Evolutionary conservation across 2,888 invertebrate genomes (phyloP).

Genomic region (Eupithecia abbreviata): DNA sequence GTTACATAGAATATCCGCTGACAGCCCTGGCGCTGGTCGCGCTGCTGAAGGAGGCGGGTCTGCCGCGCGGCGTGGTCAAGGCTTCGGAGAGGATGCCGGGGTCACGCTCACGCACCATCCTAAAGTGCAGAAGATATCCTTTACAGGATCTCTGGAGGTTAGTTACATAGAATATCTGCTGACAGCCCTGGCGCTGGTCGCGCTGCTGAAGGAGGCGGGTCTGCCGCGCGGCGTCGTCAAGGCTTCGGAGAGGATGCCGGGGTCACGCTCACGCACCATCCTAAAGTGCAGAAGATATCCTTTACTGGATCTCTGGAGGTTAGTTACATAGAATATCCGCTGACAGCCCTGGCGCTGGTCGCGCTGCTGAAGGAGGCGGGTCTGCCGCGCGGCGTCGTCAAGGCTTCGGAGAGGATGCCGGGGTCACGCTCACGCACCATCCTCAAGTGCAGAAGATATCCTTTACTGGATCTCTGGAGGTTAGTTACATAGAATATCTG

Average conservation of each 20-base stretch:
- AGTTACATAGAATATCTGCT: conserved; percentile 62
- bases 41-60: conserved; percentile 91
- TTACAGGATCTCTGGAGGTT: conserved; percentile 79
- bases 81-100: conserved; percentile 90
- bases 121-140: conserved; percentile 93
- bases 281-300: no score
- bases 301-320: no score
- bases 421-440: conserved; percentile 89
- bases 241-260: no score
- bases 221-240: no score
- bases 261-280: no score
- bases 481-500: conserved; percentile 64
- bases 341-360: conserved; percentile 93
- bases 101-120: conserved; percentile 88
- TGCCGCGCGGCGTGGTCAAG: conserved; percentile 96
- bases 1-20: conserved; percentile 78
- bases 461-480: conserved; percentile 83
- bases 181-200: no score
- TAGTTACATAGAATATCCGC: conserved; percentile 67
- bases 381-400: conserved; percentile 94
- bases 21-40: conserved; percentile 93
- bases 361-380: conserved; percentile 93
- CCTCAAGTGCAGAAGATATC: conserved; percentile 92
- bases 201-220: no score
- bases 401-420: conserved; percentile 92